Conservation (phyloP, 2,888 invertebrate genomes). For the Acanthopleura granulata region DNA sequence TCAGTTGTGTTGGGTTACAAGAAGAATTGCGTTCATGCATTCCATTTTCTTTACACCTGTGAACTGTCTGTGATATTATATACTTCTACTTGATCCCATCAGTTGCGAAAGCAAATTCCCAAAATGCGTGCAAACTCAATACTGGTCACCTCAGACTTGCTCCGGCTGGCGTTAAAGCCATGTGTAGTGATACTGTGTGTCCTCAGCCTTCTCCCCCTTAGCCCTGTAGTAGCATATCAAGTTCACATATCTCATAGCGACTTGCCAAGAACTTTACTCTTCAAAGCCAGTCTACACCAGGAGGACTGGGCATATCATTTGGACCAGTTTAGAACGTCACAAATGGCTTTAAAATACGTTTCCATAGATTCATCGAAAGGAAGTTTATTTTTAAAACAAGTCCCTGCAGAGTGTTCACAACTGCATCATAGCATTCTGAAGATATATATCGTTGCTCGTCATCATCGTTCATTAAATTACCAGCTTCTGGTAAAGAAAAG, state of each 20-base stretch:
- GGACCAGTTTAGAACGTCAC: background rate
- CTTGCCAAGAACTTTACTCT: background rate
- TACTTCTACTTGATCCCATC: background rate
- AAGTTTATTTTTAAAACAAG: background rate
- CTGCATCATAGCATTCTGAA: background rate
- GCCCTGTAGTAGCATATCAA: background rate
- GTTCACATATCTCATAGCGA: background rate
- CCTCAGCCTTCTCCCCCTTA: background rate
- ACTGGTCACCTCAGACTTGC: background rate
- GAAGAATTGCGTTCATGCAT: too few relatives aligned
- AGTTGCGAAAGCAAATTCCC: background rate
- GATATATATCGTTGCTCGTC: background rate
- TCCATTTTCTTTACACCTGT: background rate
- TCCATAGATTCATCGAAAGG: background rate
- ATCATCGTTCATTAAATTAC: background rate
- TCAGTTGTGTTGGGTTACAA: background rate
- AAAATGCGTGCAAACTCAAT: background rate
- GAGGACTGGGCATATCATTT: constrained; percentile 3
- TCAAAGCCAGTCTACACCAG: constrained; percentile 2
- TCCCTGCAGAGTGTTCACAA: background rate
- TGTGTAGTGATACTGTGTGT: background rate
- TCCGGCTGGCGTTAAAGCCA: background rate
- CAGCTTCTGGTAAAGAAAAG: background rate
- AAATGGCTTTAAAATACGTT: background rate
- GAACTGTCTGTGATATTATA: background rate